Base-by-base conservation (phyloP, 2,797 vertebrate species). In the Alcedo quadribrachys region DNA sequence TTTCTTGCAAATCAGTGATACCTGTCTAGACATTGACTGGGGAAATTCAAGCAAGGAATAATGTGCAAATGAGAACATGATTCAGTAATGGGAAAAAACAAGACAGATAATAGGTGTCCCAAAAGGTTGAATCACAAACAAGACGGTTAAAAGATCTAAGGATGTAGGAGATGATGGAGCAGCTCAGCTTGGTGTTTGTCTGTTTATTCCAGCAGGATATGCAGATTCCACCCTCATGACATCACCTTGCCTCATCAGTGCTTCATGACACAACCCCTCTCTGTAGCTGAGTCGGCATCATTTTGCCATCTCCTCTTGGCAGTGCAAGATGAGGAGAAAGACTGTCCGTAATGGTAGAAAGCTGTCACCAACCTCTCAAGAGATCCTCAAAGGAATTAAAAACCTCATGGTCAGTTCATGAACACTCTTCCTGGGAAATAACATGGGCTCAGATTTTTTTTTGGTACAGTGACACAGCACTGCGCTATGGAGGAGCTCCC, bases 91-190 rank as follows among this genome's bases (percentile, higher is more conserved):
- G 20, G 67, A 57, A 75, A 91, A 91, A 90, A 37, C 1, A 71
- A 85, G 73, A 62, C 62, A 81, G 91, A 89, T 81, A 77, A 43
- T 46, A 94, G 73, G 86, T 93, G 71, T 70, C 58, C 93, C 73
- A 71, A 83, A 90, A 89, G 43, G 11, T 3, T 95, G 81, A 94
- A 90, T 92, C 73, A 87, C 79, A 88, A 86, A 79, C 30, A 89
- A 77, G 81, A 53, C 0, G 1, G 45, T 10, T 12, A 92, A 91
- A 93, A 90, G 79, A 71, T 73, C 42, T 83, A 66, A 91, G 81
- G 89, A 93, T 0, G 1, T 28, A 63, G 58, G 25, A 80, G 76
- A 51, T 84, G 32, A 55, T 85, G 73, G 46, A 93, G 73, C 60
- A 75, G 43, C 76, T 94, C 15, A 4, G 57, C 76, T 87, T 81